These are phyloP conservation scores for Paracanthobrama guichenoti DNA, from an alignment of 2,113 vertebrate species.

Conservation along the genomic window DNA sequence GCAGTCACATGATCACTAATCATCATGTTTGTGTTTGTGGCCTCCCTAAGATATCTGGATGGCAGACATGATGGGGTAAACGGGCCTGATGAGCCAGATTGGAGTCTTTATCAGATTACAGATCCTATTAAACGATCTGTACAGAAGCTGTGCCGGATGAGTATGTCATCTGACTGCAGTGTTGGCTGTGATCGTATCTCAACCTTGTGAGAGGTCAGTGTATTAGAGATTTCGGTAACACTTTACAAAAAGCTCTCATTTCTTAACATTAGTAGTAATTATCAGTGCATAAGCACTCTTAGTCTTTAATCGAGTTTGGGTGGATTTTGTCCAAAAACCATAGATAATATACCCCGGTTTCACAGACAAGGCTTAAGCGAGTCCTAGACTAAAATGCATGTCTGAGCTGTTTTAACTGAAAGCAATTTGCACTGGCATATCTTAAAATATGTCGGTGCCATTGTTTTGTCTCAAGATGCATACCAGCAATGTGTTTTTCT, in stretches of 20 bases:
- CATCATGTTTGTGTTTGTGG: slow-evolving; percentile 11
- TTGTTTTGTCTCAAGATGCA: too few species aligned
- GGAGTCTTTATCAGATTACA: slow-evolving; percentile 49
- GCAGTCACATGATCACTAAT: slow-evolving; percentile 28
- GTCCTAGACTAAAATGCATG: too few species aligned
- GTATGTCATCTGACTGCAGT: background rate
- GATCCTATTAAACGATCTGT: slow-evolving; percentile 21
- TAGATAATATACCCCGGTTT: background rate
- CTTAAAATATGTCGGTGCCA: too few species aligned
- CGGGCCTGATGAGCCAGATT: slow-evolving; percentile 40
- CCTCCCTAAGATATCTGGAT: slow-evolving; percentile 18
- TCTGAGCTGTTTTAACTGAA: too few species aligned
- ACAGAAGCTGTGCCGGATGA: slow-evolving; percentile 6
- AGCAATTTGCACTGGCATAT: too few species aligned
- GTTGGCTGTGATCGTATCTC: background rate
- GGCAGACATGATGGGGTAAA: slow-evolving; percentile 3
- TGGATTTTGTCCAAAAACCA: background rate
- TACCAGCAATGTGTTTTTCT: too few species aligned
- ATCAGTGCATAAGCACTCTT: background rate
- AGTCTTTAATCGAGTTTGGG: background rate
- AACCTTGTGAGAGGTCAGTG: background rate
- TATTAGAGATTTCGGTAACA: background rate
- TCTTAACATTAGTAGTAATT: too few species aligned
- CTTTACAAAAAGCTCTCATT: too few species aligned
- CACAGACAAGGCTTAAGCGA: too few species aligned